Evolutionary conservation across 2,888 invertebrate species (phyloP).

Genomic region (Hanleya hanleyi): DNA sequence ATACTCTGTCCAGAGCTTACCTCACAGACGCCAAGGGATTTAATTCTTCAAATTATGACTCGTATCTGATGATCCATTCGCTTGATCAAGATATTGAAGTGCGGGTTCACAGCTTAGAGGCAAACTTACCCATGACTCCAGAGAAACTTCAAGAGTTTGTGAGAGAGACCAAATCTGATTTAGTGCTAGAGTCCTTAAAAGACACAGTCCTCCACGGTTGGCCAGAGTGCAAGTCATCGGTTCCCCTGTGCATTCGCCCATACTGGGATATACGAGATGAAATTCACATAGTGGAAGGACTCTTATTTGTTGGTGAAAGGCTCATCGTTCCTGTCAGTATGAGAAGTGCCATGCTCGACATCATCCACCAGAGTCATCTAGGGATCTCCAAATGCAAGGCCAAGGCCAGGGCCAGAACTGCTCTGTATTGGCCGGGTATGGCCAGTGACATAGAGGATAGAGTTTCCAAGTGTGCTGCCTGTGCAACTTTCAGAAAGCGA

Average conservation of each 20-base stretch:
- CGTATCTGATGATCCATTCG: background rate
- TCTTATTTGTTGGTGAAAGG: conserved; percentile 19
- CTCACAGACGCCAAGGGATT: background rate
- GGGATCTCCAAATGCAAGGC: conserved; percentile 23
- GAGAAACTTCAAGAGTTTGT: background rate
- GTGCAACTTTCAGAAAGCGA: conserved; percentile 13
- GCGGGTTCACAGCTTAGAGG: conserved; percentile 12
- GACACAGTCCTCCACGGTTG: background rate
- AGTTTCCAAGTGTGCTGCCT: background rate
- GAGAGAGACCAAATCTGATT: background rate
- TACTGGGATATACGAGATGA: conserved; percentile 22
- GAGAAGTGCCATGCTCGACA: conserved; percentile 3
- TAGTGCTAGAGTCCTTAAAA: background rate
- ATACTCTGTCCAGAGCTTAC: conserved; percentile 37
- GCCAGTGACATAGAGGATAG: background rate
- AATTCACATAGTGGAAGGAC: conserved; percentile 13
- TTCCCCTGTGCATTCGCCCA: background rate
- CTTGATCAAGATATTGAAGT: conserved; percentile 21
- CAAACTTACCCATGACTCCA: background rate
- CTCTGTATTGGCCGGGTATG: conserved; percentile 27
- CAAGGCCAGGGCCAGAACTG: conserved; percentile 25
- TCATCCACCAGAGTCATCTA: conserved; percentile 26
- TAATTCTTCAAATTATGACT: background rate
- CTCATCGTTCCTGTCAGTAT: conserved; percentile 15
- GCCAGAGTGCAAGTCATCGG: background rate